phyloP scores from a whole-genome alignment of 2,113 vertebrate species.

The Cygnus atratus region DNA sequence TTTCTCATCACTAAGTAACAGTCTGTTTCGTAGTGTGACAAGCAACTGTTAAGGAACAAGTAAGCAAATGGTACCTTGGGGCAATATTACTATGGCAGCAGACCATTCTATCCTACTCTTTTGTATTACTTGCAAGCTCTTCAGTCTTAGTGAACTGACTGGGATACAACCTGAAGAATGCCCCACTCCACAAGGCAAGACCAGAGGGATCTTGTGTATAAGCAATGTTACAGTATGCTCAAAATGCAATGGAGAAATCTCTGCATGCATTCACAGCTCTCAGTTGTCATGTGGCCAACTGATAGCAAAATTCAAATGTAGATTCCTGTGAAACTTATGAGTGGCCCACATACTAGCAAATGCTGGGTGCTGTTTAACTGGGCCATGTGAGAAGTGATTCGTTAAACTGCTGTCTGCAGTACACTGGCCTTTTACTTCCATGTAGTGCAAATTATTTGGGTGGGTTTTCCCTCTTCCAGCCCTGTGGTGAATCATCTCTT shows the following conservation, averaged over 20 bases:
- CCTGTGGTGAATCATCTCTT: conserved; percentile 66
- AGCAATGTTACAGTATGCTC: not conserved
- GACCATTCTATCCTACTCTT: not conserved
- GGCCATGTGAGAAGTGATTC: conserved; percentile 77
- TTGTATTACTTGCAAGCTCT: not conserved
- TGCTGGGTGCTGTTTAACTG: conserved; percentile 76
- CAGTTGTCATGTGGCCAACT: conserved; percentile 71
- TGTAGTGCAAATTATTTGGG: conserved; percentile 56
- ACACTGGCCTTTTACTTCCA: conserved; percentile 9
- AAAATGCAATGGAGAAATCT: conserved; percentile 13
- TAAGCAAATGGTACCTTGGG: not conserved
- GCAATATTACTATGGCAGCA: not conserved
- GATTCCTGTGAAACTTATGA: conserved; percentile 80
- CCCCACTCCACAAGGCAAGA: not conserved
- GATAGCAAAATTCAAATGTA: conserved; percentile 81
- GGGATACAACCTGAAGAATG: not conserved
- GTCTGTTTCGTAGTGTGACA: not conserved
- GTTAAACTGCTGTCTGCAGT: conserved; percentile 79
- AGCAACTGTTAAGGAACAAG: not conserved
- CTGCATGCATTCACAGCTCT: conserved; percentile 39
- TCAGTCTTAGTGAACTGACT: not conserved
- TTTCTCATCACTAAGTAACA: not conserved
- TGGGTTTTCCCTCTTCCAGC: not conserved
- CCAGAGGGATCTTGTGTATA: not conserved
- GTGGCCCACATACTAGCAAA: conserved; percentile 65